phyloP scores from a whole-genome alignment of 2,888 invertebrate species.

The Phymatocera aterrima region DNA sequence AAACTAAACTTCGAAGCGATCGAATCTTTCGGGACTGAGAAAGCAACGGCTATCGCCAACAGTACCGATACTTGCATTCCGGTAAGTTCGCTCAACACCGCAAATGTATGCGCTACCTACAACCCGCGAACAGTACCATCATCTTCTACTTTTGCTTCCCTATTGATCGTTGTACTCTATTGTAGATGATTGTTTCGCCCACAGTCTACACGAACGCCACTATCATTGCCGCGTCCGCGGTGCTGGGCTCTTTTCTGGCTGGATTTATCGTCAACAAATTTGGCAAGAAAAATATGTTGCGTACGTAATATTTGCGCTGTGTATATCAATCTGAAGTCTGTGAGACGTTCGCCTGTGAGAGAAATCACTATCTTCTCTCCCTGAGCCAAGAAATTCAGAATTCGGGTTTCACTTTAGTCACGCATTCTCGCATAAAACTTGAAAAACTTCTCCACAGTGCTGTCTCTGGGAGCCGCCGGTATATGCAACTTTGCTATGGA shows the following conservation, averaged over 20 bases:
- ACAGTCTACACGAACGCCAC: conserved; percentile 68
- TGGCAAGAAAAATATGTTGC: conserved; percentile 52
- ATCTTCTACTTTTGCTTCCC: neutral
- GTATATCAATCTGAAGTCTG: too few relatives aligned
- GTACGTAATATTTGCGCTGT: conserved; percentile 56
- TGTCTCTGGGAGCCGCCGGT: neutral
- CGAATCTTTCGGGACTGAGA: conserved; percentile 14
- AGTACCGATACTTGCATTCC: conserved; percentile 52
- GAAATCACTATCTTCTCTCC: too few relatives aligned
- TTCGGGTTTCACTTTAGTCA: neutral
- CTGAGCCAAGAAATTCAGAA: too few relatives aligned
- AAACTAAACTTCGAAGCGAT: conserved; percentile 64
- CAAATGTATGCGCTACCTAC: neutral
- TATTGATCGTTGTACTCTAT: neutral
- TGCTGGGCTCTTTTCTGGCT: conserved; percentile 64
- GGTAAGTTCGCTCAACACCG: conserved; percentile 48
- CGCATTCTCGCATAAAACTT: neutral
- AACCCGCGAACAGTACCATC: neutral
- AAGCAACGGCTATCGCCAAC: conserved; percentile 48
- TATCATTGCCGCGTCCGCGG: conserved; percentile 66
- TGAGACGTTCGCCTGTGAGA: too few relatives aligned
- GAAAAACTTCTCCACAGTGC: conserved; percentile 7
- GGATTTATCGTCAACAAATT: conserved; percentile 53
- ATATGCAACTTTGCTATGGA: neutral
- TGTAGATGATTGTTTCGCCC: conserved; percentile 63